Percentiles rank a stretch among this genome's conserved stretches.
Evolutionary conservation across 2,797 vertebrate genomes (phyloP).

Genomic region (Sebastes baramenuke): DNA sequence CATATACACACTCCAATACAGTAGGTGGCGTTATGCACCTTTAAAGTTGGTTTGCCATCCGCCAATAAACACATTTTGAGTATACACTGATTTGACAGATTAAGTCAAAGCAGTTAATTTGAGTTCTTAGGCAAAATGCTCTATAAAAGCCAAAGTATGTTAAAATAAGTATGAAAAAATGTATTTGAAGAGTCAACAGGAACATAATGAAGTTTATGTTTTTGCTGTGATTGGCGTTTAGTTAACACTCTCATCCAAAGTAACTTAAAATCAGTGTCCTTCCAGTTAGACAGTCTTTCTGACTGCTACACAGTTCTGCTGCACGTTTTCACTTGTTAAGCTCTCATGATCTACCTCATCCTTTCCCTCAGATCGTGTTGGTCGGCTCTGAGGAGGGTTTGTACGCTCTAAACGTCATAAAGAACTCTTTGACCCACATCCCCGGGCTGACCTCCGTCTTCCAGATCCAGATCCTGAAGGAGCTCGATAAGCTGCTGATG

Average conservation of each 20-base stretch:
- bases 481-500: constrained; percentile 97
- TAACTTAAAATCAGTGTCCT: neutral
- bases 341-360: neutral
- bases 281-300: neutral
- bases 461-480: constrained; percentile 97
- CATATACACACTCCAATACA: neutral
- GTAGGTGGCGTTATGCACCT: neutral
- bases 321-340: neutral
- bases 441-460: constrained; percentile 96
- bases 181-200: too few species aligned
- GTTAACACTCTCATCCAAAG: neutral
- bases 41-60: neutral
- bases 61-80: neutral
- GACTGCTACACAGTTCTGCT: neutral
- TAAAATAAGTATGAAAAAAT: too few species aligned
- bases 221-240: neutral
- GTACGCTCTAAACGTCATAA: constrained; percentile 96
- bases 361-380: constrained; percentile 88
- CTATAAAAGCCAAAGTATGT: too few species aligned
- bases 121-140: too few species aligned
- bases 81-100: too few species aligned
- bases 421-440: constrained; percentile 96
- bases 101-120: too few species aligned
- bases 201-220: neutral
- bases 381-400: constrained; percentile 98